Base-by-base conservation (phyloP, 2,797 vertebrate species). In the Gastrophryne carolinensis region DNA sequence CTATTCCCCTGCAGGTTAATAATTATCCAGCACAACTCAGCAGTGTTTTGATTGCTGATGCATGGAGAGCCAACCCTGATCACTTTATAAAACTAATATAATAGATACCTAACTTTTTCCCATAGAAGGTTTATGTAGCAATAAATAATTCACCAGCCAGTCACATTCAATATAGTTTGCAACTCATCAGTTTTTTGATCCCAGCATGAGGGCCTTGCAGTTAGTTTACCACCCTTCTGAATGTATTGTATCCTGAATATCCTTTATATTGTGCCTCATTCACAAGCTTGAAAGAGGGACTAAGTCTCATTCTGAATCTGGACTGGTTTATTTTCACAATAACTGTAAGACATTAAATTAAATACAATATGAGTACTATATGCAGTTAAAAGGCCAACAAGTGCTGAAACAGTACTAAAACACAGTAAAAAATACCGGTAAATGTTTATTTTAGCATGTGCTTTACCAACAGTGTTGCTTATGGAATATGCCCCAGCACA, bases 161-260 rank as follows among this genome's bases (percentile, higher is more conserved):
- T 77, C 74, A 77, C 74, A 77, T 77, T 64, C 74, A 77, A 77
- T 77, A 71, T 56, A 77, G 58, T 71, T 71, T 71, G 66, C 65
- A 77, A 77, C 74, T 77, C 74, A 77, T 77, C 74, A 77, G 66
- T 71, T 62, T 64, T 71, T 71, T 77, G 74, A 77, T 71, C 67
- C 35, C 65, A 65, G 67, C 35, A 30, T 64, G 67, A 71, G 66
- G 74, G 60, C 67, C 74, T 77, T 71, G 74, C 49, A 64, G 50
- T 56, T 77, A 70, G 56, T 69, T 50, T 64, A 49, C 56, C 64
- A 49, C 58, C 49, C 58, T 77, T 52, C 64, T 67, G 57, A 63
- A 76, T 70, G 63, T 77, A 64, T 71, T n/a, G n/a, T 71, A 64
- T 35, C 26, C 32, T 53, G 49, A 78, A 80, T 7, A 62, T 9